Evolutionary conservation across 2,888 invertebrate genomes (phyloP), one percentile per base, ranked within the genome.

Genomic region (Pomacea canaliculata): DNA sequence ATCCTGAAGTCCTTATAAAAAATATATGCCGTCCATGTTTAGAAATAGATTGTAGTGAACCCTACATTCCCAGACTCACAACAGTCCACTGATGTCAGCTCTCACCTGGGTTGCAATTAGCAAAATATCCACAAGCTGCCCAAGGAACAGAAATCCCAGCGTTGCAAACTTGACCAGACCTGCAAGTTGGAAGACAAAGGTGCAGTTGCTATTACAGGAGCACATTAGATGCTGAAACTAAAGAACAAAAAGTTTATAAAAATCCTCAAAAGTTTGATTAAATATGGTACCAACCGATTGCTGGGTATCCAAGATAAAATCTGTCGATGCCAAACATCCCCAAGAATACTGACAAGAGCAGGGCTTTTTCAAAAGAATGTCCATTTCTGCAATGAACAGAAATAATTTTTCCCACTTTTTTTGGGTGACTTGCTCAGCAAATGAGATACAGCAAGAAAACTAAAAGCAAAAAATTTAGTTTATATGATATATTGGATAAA

Each of bases 241-340:
- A 23, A 23, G 2, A 63, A 63, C 4, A 2, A 60, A 60, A 5
- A 60, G 7, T 2, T 60, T 60, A 60, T 19, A 60, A 60, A 60
- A 60, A 60, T 19, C 1, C 2, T 37, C 27, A 59, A 71, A 12
- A 27, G 7, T 60, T 67, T 4, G 23, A 46, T n/a, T 37, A 59
- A 13, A 60, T 27, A 51, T 51, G n/a, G 16, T 27, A 68, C 83
- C 83, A 79, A 91, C 92, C 99, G 83, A 99, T 94, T 1, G 97
- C 98, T 73, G 97, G 97, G 91, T 99, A 99, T 51, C 99, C 99
- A n/a, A 99, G 93, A 89, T 99, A 99, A 91, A 99, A 98, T 79
- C 99, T 93, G 90, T 99, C 99, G 48, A 96, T 93, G 27, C 99
- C 99, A 92, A 99, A 97, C 96, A 98, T 97, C 51, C 99, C 99